These are phyloP conservation scores for Corythaixoides concolor DNA, from an alignment of 2,113 vertebrate genomes.

Conservation along the genomic window DNA sequence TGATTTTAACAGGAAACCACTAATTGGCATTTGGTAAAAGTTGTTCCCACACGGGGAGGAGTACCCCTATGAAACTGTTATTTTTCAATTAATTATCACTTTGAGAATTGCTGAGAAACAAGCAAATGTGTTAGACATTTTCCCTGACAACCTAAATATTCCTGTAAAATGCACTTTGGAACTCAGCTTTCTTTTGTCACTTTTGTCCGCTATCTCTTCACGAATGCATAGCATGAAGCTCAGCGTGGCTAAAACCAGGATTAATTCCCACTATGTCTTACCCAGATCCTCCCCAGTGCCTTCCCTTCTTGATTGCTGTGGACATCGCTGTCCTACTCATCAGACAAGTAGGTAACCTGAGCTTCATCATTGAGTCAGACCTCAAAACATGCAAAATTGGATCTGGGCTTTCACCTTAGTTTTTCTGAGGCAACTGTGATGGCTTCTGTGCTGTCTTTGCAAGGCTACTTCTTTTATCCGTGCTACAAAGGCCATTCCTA, in stretches of 20 bases:
- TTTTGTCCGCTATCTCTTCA: not conserved
- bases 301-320: not conserved
- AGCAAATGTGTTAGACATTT: constrained; percentile 66
- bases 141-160: constrained; percentile 54
- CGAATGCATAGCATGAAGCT: not conserved
- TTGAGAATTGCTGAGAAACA: constrained; percentile 65
- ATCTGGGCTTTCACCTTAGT: not conserved
- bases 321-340: not conserved
- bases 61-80: constrained; percentile 67
- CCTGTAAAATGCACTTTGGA: constrained; percentile 47
- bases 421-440: not conserved
- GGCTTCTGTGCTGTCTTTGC: not conserved
- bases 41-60: constrained; percentile 58
- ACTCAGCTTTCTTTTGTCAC: constrained; percentile 28
- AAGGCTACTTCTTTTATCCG: not conserved
- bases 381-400: not conserved
- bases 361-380: not conserved
- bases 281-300: not conserved
- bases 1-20: constrained; percentile 58
- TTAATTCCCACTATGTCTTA: not conserved
- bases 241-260: not conserved
- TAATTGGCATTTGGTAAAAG: constrained; percentile 65
- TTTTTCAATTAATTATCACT: constrained; percentile 72
- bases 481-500: not conserved
- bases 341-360: not conserved